phyloP scores from a whole-genome alignment of 2,113 vertebrate genomes.

The Sorex araneus region DNA sequence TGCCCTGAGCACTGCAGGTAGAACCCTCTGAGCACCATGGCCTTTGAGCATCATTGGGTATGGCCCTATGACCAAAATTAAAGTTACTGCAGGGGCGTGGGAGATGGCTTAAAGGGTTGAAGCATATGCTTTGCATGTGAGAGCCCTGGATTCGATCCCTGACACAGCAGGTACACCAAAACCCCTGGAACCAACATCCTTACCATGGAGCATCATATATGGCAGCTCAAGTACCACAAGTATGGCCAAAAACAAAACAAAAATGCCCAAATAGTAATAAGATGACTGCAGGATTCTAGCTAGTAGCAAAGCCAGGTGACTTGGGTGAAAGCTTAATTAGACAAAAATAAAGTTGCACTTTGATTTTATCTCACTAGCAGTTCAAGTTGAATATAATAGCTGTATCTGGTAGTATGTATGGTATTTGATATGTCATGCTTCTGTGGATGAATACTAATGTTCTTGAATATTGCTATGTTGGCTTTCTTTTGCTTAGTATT shows the following conservation, averaged over 20 bases:
- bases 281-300: background rate
- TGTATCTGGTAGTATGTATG: background rate
- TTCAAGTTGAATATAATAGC: slow-evolving; percentile 13
- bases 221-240: too few relatives aligned
- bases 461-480: background rate
- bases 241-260: background rate
- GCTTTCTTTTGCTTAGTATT: slow-evolving; percentile 49
- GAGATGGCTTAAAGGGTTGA: too few relatives aligned
- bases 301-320: slow-evolving; percentile 20
- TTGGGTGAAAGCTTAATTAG: slow-evolving; percentile 28
- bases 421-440: background rate
- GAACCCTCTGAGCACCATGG: too few relatives aligned
- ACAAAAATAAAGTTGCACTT: slow-evolving; percentile 39
- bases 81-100: too few relatives aligned
- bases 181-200: too few relatives aligned
- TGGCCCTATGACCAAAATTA: too few relatives aligned
- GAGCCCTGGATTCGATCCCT: too few relatives aligned
- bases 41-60: too few relatives aligned
- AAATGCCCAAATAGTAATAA: background rate
- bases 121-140: too few relatives aligned
- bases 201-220: too few relatives aligned
- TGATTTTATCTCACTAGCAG: background rate
- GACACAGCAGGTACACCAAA: too few relatives aligned
- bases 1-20: too few relatives aligned
- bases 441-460: background rate